Evolutionary conservation across 2,888 invertebrate species (phyloP), one percentile per base, ranked within the genome.

Genomic region (Tricholauxania praeusta): DNA sequence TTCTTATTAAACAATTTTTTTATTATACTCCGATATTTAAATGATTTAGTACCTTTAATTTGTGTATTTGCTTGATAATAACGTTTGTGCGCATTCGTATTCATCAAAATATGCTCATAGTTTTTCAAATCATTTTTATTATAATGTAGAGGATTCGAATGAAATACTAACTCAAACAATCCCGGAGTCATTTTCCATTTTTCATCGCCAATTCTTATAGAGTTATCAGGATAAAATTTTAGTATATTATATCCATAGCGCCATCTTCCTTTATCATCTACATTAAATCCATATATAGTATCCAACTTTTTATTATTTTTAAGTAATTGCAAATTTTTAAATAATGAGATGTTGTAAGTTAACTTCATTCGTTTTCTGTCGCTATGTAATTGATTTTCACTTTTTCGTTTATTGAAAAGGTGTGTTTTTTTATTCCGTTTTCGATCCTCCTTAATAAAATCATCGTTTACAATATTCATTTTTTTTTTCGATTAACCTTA

Each of bases 11-110:
- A 69, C 52, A 69, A 28, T 51, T 69, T 60, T 17, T 49, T 69
- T 28, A 59, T 69, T 60, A 69, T 32, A 60, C 32, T 15, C 53
- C 55, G 69, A 53, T 74, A 75, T 49, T 72, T 75, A 22, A 28
- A 22, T 5, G 67, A 60, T 19, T 51, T 57, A 52, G 60, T 75
- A 12, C 70, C 67, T 59, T 72, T 70, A 47, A 70, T 64, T 75
- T 72, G 71, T 39, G 14, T 32, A 17, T 66, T 72, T 66, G 60
- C 12, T 59, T 69, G 15, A 62, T 71, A 63, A 48, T 53, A n/a
- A 19, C 71, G 71, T 64, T 59, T 74, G 32, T 76, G 62, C 7
- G 72, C 69, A 68, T 72, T 74, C 52, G 73, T 76, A 28, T 52
- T 60, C 32, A 32, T 53, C 67, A 76, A n/a, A 59, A 76, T 67